These are phyloP conservation scores for Apodemia duryi DNA, from an alignment of 2,888 invertebrate genomes.

Conservation along the genomic window DNA sequence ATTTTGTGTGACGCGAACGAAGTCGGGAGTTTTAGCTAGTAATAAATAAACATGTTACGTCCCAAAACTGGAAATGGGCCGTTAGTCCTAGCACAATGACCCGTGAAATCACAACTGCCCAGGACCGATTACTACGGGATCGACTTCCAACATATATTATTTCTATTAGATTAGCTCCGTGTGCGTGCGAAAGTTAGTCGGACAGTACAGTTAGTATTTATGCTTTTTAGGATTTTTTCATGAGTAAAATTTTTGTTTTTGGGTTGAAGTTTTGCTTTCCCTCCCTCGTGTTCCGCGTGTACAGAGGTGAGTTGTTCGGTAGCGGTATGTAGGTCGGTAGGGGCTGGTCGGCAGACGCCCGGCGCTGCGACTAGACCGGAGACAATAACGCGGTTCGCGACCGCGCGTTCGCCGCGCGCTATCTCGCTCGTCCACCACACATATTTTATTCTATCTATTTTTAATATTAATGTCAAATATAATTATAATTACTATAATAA, in stretches of 20 bases:
- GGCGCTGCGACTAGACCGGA: slow-evolving; percentile 37
- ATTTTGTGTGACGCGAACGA: too few relatives aligned
- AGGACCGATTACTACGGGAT: too few relatives aligned
- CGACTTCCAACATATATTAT: too few relatives aligned
- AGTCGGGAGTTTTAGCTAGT: too few relatives aligned
- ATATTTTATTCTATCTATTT: slow-evolving; percentile 78
- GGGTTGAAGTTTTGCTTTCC: slow-evolving; percentile 34
- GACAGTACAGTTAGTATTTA: too few relatives aligned
- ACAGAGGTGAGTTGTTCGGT: slow-evolving; percentile 38
- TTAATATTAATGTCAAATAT: slow-evolving; percentile 79
- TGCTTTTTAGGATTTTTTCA: slow-evolving; percentile 11
- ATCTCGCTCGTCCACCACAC: slow-evolving; percentile 74
- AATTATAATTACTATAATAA: slow-evolving; percentile 76
- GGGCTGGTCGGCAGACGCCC: slow-evolving; percentile 29
- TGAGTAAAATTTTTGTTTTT: slow-evolving; percentile 19
- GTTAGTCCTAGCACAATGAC: too few relatives aligned
- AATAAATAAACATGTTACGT: too few relatives aligned
- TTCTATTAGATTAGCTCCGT: too few relatives aligned
- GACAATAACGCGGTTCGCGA: slow-evolving; percentile 55
- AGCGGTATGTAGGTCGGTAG: slow-evolving; percentile 32
- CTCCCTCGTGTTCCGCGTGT: slow-evolving; percentile 38
- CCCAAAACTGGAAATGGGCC: too few relatives aligned
- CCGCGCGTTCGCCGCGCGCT: slow-evolving; percentile 53
- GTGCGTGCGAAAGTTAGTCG: too few relatives aligned
- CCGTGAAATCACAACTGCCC: too few relatives aligned